Conservation (phyloP, 2,797 vertebrate genomes). For the Darevskia nairensis region DNA sequence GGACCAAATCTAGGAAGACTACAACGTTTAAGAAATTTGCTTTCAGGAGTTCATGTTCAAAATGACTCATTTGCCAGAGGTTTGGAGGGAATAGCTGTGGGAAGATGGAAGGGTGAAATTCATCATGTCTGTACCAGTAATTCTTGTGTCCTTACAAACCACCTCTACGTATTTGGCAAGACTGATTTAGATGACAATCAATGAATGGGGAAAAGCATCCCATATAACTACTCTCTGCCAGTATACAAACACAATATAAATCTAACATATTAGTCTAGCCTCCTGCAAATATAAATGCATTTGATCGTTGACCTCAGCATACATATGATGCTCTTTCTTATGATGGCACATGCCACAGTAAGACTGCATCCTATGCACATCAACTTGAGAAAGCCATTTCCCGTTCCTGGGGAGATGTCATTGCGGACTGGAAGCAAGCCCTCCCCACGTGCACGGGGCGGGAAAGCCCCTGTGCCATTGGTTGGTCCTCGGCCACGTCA, state of each 20-base stretch:
- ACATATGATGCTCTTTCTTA: not conserved
- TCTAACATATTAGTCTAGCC: not conserved
- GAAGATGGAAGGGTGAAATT: not conserved
- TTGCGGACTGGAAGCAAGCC: too few relatives aligned
- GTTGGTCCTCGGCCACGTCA: too few relatives aligned
- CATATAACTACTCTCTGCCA: not conserved
- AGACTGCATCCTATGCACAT: not conserved
- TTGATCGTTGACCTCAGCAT: not conserved
- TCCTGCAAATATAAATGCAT: not conserved
- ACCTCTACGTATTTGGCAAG: not conserved
- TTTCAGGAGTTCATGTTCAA: not conserved
- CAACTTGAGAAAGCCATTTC: not conserved
- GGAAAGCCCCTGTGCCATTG: too few relatives aligned
- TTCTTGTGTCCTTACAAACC: constrained; percentile 1
- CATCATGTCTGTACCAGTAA: not conserved
- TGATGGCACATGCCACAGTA: not conserved
- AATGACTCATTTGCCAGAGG: not conserved
- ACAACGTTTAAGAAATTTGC: not conserved
- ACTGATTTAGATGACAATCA: not conserved
- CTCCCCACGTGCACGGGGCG: too few relatives aligned
- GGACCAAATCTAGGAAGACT: not conserved
- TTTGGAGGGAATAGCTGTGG: not conserved
- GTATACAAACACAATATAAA: not conserved
- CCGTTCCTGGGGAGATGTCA: too few relatives aligned
- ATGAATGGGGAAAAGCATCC: not conserved